phyloP scores from a whole-genome alignment of 2,113 vertebrate genomes.

The Saccopteryx leptura region DNA sequence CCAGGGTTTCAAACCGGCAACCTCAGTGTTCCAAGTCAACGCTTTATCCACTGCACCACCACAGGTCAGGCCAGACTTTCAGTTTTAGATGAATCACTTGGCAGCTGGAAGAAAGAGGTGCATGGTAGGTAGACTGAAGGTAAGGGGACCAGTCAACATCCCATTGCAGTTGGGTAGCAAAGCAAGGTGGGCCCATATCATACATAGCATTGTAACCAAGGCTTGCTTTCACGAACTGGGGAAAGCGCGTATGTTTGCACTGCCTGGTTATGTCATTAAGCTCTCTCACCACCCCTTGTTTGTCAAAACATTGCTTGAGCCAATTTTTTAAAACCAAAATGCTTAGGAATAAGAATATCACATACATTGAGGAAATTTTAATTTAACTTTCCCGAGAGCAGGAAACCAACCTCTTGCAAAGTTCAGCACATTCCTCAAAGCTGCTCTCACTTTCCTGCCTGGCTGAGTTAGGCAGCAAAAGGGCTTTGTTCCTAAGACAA shows the following conservation, averaged over 20 bases:
- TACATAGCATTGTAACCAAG: rapidly evolving
- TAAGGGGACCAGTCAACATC: background rate
- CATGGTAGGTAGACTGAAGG: background rate
- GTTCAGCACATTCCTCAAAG: constrained; percentile 83
- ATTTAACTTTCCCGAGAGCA: constrained; percentile 67
- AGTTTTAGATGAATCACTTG: background rate
- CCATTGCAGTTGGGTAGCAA: background rate
- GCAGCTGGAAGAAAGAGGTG: background rate
- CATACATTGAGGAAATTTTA: constrained; percentile 74
- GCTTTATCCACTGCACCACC: too few species aligned
- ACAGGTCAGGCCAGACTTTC: too few species aligned
- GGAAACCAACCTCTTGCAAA: constrained; percentile 75
- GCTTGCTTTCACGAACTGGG: background rate
- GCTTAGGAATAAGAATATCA: constrained; percentile 57
- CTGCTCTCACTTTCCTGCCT: constrained; percentile 76
- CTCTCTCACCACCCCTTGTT: constrained; percentile 36
- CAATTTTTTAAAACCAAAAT: constrained; percentile 73
- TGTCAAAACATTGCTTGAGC: constrained; percentile 57
- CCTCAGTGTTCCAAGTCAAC: too few species aligned
- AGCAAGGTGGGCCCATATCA: rapidly evolving
- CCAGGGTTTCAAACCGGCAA: too few species aligned
- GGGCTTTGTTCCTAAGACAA: constrained; percentile 42
- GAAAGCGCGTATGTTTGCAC: background rate
- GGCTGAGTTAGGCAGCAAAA: constrained; percentile 15
- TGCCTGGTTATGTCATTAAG: constrained; percentile 67